Percentiles rank a stretch among this genome's conserved stretches.
Evolutionary conservation across 1,140 invertebrate species (phyloP).

Genomic region (Drosophila grimshawi): DNA sequence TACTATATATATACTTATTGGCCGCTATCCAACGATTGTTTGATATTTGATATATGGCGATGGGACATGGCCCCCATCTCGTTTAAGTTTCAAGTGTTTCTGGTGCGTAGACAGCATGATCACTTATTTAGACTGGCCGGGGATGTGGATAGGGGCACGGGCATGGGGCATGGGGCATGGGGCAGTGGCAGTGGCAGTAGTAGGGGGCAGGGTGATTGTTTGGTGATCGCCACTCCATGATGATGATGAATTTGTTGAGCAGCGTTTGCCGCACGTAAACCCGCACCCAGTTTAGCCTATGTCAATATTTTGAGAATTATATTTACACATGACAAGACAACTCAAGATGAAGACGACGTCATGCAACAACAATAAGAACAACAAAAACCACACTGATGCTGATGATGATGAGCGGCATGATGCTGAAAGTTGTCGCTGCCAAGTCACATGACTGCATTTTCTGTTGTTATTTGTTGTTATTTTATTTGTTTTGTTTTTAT

Average conservation of each 20-base stretch:
- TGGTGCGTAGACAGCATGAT: slow-evolving; percentile 6
- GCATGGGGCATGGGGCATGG: not conserved
- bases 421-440: slow-evolving; percentile 36
- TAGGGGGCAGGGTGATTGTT: not conserved
- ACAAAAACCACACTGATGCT: slow-evolving; percentile 1
- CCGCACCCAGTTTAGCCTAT: slow-evolving; percentile 2
- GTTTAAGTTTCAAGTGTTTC: slow-evolving; percentile 9
- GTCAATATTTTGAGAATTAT: slow-evolving; percentile 41
- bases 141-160: no score
- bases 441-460: slow-evolving; percentile 66
- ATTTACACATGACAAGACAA: slow-evolving; percentile 43
- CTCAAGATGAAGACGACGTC: slow-evolving; percentile 8
- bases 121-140: no score
- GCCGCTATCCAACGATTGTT: slow-evolving; percentile 17
- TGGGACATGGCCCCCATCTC: not conserved
- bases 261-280: not conserved
- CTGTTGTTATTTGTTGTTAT: slow-evolving; percentile 9
- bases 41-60: slow-evolving; percentile 45
- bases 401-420: slow-evolving; percentile 32
- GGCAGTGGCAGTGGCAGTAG: not conserved
- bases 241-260: slow-evolving; percentile 7
- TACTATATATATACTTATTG: slow-evolving; percentile 15
- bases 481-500: slow-evolving; percentile 54
- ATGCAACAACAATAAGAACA: slow-evolving; percentile 2
- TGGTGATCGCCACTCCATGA: no score